Conservation (phyloP, 2,797 vertebrate genomes). For the Odontamblyopus lacepedii region DNA sequence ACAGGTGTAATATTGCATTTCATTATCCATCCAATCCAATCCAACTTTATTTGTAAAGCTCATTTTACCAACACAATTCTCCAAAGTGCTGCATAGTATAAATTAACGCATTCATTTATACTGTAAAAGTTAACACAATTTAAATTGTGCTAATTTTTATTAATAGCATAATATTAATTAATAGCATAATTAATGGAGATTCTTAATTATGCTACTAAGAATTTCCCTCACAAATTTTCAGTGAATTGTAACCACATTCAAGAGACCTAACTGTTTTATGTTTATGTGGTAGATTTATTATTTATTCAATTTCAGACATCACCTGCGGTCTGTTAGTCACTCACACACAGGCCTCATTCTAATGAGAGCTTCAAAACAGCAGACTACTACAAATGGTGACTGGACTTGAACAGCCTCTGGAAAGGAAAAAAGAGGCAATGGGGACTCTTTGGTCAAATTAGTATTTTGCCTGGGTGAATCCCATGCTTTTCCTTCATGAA, state of each 20-base stretch:
- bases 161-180: no score
- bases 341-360: conserved; percentile 14
- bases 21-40: no score
- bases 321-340: conserved; percentile 19
- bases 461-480: conserved; percentile 57
- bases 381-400: conserved; percentile 26
- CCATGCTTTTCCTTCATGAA: conserved; percentile 51
- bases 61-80: no score
- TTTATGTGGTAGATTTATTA: conserved; percentile 30
- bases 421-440: conserved; percentile 40
- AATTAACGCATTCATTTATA: no score
- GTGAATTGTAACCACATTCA: background rate
- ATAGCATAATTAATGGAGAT: no score
- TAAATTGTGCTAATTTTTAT: no score
- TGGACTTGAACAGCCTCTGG: conserved; percentile 42
- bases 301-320: conserved; percentile 10
- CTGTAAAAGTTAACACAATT: no score
- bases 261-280: conserved; percentile 18
- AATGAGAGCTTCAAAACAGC: conserved; percentile 32
- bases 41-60: no score
- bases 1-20: no score
- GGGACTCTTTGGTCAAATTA: conserved; percentile 53
- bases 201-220: no score
- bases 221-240: no score
- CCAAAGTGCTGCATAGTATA: no score